phyloP scores from a whole-genome alignment of 2,797 vertebrate species.

The Emydoidea blandingii region DNA sequence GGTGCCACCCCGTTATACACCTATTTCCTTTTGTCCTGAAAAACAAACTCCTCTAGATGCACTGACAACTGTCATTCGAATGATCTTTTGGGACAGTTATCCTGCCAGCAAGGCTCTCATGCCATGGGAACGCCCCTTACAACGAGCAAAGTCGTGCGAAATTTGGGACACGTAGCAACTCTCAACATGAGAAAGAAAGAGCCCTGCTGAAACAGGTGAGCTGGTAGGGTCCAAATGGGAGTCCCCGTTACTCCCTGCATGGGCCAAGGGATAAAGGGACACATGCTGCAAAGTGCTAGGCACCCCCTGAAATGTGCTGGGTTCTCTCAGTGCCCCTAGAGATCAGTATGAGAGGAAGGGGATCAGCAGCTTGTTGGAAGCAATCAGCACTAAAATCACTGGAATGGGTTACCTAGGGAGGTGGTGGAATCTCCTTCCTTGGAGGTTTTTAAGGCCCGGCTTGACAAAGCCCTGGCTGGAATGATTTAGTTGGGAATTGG shows the following conservation, averaged over 20 bases:
- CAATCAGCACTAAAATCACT: not conserved
- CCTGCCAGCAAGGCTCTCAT: not conserved
- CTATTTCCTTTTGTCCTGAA: not conserved
- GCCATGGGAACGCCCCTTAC: not conserved
- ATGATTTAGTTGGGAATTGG: too few species aligned
- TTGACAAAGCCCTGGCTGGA: too few species aligned
- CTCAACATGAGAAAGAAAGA: not conserved
- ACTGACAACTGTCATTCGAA: not conserved
- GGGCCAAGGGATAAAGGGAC: not conserved
- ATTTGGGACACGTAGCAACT: not conserved
- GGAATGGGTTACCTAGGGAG: too few species aligned
- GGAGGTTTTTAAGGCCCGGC: too few species aligned
- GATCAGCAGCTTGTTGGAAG: not conserved
- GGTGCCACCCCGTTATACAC: too few species aligned
- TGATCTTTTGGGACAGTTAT: not conserved
- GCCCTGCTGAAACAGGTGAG: not conserved
- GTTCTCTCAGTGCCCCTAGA: not conserved
- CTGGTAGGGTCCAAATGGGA: not conserved
- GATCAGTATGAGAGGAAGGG: not conserved
- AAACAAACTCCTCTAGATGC: not conserved
- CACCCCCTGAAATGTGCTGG: not conserved
- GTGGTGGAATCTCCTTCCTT: too few species aligned
- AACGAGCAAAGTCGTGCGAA: not conserved
- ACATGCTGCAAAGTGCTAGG: not conserved
- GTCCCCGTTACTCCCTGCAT: not conserved